Conservation (phyloP, 92 coral and sea anemone genomes). For the Montipora capitata region DNA sequence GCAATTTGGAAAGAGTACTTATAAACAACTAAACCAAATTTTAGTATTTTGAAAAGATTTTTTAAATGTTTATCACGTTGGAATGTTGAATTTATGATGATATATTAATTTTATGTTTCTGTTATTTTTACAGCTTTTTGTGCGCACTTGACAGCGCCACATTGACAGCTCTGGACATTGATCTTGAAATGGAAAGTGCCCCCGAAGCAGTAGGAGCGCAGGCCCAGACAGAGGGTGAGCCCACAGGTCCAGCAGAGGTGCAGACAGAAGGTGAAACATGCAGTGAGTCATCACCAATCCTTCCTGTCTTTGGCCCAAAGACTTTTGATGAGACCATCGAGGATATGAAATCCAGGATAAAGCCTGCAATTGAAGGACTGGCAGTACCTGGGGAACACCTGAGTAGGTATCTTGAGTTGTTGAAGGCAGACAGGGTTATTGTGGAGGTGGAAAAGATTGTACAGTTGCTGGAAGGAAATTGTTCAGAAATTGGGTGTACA, state of each 20-base stretch:
- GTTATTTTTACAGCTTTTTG: conserved; percentile 6
- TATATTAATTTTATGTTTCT: background rate
- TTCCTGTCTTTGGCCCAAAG: background rate
- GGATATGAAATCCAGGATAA: background rate
- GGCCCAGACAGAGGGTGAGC: conserved; percentile 2
- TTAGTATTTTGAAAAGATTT: conserved; percentile 5
- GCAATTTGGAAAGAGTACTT: conserved; percentile 8
- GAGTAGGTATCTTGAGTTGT: background rate
- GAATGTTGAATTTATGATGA: background rate
- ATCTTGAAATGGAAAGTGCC: background rate
- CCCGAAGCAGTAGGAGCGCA: conserved; percentile 3
- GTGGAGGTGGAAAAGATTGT: conserved; percentile 17
- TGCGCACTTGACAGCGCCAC: background rate
- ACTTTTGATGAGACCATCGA: background rate
- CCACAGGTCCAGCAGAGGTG: background rate
- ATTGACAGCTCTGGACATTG: conserved; percentile 5
- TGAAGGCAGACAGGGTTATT: background rate
- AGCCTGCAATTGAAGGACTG: conserved; percentile 8
- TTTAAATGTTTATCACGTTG: background rate
- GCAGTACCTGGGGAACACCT: background rate
- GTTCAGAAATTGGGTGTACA: background rate
- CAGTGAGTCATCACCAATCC: conserved; percentile 1
- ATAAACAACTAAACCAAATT: no score
- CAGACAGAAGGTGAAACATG: no score
- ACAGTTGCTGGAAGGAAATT: background rate